A percentile compares a stretch with the other conserved stretches of the same genome.
Evolutionary conservation across 1,140 invertebrate species (phyloP).

Genomic region (Maconellicoccus hirsutus): DNA sequence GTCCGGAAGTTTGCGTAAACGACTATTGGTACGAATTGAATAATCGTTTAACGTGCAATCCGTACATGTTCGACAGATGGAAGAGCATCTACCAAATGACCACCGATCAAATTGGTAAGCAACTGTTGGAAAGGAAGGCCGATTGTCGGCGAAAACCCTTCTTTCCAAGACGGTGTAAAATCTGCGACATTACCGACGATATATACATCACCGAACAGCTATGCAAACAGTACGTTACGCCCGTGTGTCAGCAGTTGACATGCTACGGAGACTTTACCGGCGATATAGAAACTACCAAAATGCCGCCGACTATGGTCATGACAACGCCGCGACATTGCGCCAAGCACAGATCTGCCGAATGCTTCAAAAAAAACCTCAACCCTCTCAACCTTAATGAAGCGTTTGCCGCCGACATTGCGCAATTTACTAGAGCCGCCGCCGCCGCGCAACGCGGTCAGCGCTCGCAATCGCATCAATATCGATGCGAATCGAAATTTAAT

Average conservation of each 20-base stretch:
- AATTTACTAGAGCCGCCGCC: no score
- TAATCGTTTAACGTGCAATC: background rate
- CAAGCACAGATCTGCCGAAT: constrained; percentile 1
- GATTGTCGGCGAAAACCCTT: constrained; percentile 5
- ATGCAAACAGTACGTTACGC: constrained; percentile 1
- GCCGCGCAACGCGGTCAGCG: no score
- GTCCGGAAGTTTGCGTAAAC: constrained; percentile 4
- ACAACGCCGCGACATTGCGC: background rate
- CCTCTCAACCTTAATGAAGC: no score
- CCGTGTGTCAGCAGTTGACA: background rate
- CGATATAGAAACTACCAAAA: background rate
- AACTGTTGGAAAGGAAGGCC: background rate
- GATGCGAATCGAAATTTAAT: no score
- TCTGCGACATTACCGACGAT: constrained; percentile 13
- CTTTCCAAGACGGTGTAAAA: background rate
- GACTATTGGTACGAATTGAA: constrained; percentile 15
- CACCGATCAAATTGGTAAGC: background rate
- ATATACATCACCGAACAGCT: constrained; percentile 6
- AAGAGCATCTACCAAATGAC: constrained; percentile 13
- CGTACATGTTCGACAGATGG: background rate
- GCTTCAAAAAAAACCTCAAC: background rate
- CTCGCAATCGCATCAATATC: no score
- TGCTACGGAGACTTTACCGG: background rate
- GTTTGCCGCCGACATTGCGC: no score
- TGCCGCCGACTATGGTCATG: background rate